A percentile compares a stretch with the other conserved stretches of the same genome.
phyloP scores from a whole-genome alignment of 1,140 invertebrate species.

The Formica selysi region DNA sequence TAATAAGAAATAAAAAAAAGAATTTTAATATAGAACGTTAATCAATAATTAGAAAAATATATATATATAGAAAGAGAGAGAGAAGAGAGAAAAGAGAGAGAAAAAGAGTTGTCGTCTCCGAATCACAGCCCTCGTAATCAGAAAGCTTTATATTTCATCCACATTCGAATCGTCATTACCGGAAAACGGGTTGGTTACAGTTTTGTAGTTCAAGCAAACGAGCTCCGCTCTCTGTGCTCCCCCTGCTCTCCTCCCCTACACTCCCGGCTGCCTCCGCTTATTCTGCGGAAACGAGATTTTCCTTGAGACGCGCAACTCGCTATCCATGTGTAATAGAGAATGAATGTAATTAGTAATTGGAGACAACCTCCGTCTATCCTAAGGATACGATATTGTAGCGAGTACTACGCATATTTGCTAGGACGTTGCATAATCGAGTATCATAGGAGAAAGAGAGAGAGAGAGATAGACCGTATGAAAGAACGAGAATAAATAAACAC shows the following conservation, averaged over 20 bases:
- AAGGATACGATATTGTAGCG: conserved; percentile 67
- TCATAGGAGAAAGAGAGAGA: conserved; percentile 35
- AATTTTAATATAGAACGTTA: conserved; percentile 78
- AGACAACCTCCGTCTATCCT: conserved; percentile 69
- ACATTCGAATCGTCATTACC: conserved; percentile 52
- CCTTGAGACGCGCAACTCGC: conserved; percentile 2
- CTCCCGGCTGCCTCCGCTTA: background rate
- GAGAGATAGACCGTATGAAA: conserved; percentile 2
- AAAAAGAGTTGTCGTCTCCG: conserved; percentile 46
- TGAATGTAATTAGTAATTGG: conserved; percentile 77
- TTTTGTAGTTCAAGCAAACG: conserved; percentile 12
- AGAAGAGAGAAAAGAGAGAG: conserved; percentile 13
- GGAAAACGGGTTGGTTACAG: conserved; percentile 36
- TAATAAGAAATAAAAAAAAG: conserved; percentile 65
- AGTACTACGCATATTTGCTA: conserved; percentile 74
- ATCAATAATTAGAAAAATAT: conserved; percentile 59
- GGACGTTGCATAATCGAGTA: conserved; percentile 77
- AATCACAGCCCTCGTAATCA: conserved; percentile 66
- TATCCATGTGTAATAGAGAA: conserved; percentile 55
- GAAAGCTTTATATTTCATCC: conserved; percentile 72
- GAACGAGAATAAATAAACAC: conserved; percentile 66
- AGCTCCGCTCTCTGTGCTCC: background rate
- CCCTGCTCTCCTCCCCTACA: background rate
- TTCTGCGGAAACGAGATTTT: background rate
- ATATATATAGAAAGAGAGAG: too few species aligned